A percentile compares a stretch with the other conserved stretches of the same genome.
phyloP scores from a whole-genome alignment of 2,888 invertebrate species.

The Leucania comma region DNA sequence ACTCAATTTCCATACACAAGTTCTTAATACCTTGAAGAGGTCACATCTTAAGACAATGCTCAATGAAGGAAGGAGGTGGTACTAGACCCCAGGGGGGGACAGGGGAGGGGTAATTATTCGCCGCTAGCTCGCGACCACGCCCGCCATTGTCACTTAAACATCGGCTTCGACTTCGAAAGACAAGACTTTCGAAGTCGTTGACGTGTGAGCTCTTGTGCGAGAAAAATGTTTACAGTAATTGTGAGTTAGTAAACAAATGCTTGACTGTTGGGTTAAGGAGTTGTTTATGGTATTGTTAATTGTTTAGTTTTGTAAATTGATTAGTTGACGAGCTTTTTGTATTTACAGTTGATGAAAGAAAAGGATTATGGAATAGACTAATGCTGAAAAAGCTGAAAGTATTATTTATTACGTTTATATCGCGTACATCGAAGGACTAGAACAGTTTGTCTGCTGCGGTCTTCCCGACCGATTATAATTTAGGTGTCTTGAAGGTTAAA shows the following conservation, averaged over 20 bases:
- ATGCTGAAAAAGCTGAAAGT: too few species aligned
- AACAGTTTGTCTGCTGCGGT: too few species aligned
- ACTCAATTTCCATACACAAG: slow-evolving; percentile 62
- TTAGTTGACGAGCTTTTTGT: not conserved
- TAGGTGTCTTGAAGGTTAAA: too few species aligned
- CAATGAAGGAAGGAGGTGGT: slow-evolving; percentile 79
- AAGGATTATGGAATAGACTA: too few species aligned
- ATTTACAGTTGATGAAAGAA: not conserved
- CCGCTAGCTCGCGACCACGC: slow-evolving; percentile 86
- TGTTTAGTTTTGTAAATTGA: not conserved
- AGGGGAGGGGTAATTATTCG: slow-evolving; percentile 85
- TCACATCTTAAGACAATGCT: slow-evolving; percentile 87
- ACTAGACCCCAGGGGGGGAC: slow-evolving; percentile 57
- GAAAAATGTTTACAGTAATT: slow-evolving; percentile 47
- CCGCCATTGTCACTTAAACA: slow-evolving; percentile 86
- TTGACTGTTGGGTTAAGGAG: slow-evolving; percentile 13
- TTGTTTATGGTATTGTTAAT: not conserved
- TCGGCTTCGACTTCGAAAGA: slow-evolving; percentile 74
- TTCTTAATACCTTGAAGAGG: slow-evolving; percentile 75
- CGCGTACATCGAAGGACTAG: too few species aligned
- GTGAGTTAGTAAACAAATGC: slow-evolving; percentile 40
- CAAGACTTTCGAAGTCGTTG: slow-evolving; percentile 64
- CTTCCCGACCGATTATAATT: too few species aligned
- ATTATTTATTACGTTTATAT: too few species aligned
- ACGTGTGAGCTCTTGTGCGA: slow-evolving; percentile 60